Base-by-base conservation (phyloP, 2,113 vertebrate species). In the Xiphophorus maculatus region DNA sequence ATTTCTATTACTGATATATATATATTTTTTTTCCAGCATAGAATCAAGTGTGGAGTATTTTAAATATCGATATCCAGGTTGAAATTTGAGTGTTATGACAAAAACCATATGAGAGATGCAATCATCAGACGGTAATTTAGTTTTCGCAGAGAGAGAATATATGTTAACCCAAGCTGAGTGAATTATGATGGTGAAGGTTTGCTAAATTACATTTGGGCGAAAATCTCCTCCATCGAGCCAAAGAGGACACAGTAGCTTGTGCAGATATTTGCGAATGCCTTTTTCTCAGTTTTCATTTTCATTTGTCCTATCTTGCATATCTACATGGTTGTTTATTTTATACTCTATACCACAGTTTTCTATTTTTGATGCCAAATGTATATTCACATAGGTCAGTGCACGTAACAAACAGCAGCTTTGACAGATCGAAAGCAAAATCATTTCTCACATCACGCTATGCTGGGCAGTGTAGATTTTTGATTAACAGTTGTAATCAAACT, bases 401-500 rank as follows among this genome's bases (percentile, higher is more conserved):
- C 68, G 79, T 76, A 71, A 76, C 81, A 76, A 79, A 77, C 37
- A 84, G 76, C 60, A 28, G 51, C 77, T 84, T 63, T 80, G 86
- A 91, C 88, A 88, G 83, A 89, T 86, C n/a, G 79, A 90, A 90
- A 84, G 77, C 70, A 82, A 87, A 89, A 87, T 88, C 80, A 86
- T 90, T 88, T 91, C 83, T 89, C 88, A 88, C 84, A 87, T 91
- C 89, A 89, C 72, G 74, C 84, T 76, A 83, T 66, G 71, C 80
- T 77, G 80, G 83, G 73, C 83, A 82, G 84, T 83, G 84, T 83
- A 80, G 87, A 82, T 90, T 86, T 90, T 91, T 90, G 90, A 93
- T 90, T 90, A 91, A 88, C 87, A 88, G 84, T 83, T 86, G 80
- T 88, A 90, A 93, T 92, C 86, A 78, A 90, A 90, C 84, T 89